Percentiles rank a stretch among this genome's conserved stretches.
These are phyloP conservation scores for Anguilla marmorata DNA, from an alignment of 2,797 vertebrate genomes.

Conservation along the genomic window DNA sequence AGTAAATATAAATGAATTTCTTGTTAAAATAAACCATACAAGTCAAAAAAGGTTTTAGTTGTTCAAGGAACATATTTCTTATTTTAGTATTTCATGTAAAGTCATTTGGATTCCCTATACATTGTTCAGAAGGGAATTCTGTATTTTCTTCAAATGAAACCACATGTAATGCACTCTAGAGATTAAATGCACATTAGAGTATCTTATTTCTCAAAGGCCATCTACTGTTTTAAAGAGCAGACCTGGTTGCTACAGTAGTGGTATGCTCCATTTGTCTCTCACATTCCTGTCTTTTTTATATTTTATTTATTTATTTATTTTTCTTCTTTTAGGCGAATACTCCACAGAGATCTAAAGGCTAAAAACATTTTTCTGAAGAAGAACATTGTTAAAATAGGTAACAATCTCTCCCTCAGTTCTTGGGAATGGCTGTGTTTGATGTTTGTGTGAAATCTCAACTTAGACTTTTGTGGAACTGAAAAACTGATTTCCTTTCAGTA, in stretches of 20 bases:
- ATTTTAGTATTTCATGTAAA: not conserved
- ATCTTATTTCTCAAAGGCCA: not conserved
- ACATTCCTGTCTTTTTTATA: conserved; percentile 45
- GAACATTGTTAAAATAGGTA: conserved; percentile 86
- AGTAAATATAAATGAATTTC: not conserved
- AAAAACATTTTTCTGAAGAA: conserved; percentile 87
- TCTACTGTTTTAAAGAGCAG: not conserved
- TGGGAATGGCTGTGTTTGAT: conserved; percentile 18
- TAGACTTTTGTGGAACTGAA: conserved; percentile 30
- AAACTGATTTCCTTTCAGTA: not conserved
- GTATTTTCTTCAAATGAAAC: not conserved
- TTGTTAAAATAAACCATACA: not conserved
- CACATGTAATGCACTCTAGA: not conserved
- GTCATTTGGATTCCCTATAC: not conserved
- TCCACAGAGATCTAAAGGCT: conserved; percentile 86
- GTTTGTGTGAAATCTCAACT: conserved; percentile 35
- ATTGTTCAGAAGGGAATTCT: not conserved
- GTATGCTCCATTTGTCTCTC: not conserved
- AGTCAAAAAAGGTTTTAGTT: not conserved
- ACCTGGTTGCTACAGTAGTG: conserved; percentile 6
- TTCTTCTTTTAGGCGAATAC: conserved; percentile 71
- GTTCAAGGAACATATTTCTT: not conserved
- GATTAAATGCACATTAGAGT: not conserved
- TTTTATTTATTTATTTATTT: not conserved
- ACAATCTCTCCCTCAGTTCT: conserved; percentile 47